Base-by-base conservation (phyloP, 2,888 invertebrate species). In the Acleris laterana region DNA sequence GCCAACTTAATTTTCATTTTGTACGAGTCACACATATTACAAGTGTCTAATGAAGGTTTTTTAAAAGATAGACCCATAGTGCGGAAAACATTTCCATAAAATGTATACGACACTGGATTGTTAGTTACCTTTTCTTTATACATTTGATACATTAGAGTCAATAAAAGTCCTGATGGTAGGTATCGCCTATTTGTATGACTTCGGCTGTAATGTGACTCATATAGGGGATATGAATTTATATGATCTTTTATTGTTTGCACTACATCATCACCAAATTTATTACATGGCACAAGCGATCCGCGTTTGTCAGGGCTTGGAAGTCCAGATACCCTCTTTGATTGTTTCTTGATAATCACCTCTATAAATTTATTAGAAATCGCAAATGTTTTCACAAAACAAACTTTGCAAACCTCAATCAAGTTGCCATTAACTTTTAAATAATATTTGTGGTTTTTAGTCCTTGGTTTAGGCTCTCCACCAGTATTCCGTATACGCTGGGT, bases 121-220 rank as follows among this genome's bases (percentile, higher is more conserved):
- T 48, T 59, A 11, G 46, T 28, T 5, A 42, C 42, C 6, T 22
- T 42, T 19, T 52, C 53, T 46, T 52, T 67, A 32, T 62, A 67
- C 58, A 67, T 62, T 19, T 58, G 32, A 38, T 62, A 67, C 67
- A 62, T 59, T 48, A 62, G 49, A 53, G 52, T 60, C 48, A 69
- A 48, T 44, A 66, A 66, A 22, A 69, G 69, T 55, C 66, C 69
- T 60, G 66, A 32, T n/a, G 69, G 63, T 53, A 69, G 42, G 50
- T 65, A 69, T 51, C 52, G 51, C 52, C 42, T 69, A 44, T 69
- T 63, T 53, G 68, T 63, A 55, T 68, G 68, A 44, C 63, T 63
- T 60, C 63, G 63, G 50, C 63, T 69, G 51, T 67, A 69, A 32
- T 69, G 69, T 42, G 69, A 69, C 46, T 69, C 67, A 28, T 69